Evolutionary conservation across 2,113 vertebrate genomes (phyloP).

Genomic region (Melanostigma gelatinosum): DNA sequence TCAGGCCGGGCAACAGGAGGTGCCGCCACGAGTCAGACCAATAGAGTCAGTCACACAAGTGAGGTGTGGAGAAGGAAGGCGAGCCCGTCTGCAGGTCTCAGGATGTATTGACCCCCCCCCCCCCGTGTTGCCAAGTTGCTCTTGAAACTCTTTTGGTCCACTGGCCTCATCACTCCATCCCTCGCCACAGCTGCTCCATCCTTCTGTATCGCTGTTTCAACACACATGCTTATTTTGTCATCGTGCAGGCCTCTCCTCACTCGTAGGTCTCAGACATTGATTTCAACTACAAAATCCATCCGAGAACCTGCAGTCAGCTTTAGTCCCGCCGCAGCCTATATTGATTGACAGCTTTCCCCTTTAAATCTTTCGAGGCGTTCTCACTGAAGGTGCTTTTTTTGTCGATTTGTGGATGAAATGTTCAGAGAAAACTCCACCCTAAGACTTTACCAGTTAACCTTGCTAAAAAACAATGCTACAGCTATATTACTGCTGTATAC

Average conservation of each 20-base stretch:
- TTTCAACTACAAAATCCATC: slow-evolving; percentile 49
- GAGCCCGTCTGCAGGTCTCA: slow-evolving; percentile 25
- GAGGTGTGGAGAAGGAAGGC: slow-evolving; percentile 38
- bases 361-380: slow-evolving; percentile 1
- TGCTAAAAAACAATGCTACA: neutral
- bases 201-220: neutral
- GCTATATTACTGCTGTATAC: neutral
- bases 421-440: neutral
- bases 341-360: slow-evolving; percentile 25
- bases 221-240: slow-evolving; percentile 38
- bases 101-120: slow-evolving; percentile 54
- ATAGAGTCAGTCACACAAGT: slow-evolving; percentile 63
- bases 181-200: slow-evolving; percentile 2
- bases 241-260: slow-evolving; percentile 1
- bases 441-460: neutral
- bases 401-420: neutral
- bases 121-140: slow-evolving; percentile 7
- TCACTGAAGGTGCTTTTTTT: neutral
- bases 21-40: slow-evolving; percentile 47
- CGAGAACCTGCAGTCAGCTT: slow-evolving; percentile 16
- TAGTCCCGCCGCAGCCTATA: neutral
- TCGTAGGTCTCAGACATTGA: slow-evolving; percentile 27
- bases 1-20: slow-evolving; percentile 40
- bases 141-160: slow-evolving; percentile 27
- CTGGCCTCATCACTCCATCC: slow-evolving; percentile 34